Conservation (phyloP, 2,113 vertebrate species). For the Pangasianodon hypophthalmus region DNA sequence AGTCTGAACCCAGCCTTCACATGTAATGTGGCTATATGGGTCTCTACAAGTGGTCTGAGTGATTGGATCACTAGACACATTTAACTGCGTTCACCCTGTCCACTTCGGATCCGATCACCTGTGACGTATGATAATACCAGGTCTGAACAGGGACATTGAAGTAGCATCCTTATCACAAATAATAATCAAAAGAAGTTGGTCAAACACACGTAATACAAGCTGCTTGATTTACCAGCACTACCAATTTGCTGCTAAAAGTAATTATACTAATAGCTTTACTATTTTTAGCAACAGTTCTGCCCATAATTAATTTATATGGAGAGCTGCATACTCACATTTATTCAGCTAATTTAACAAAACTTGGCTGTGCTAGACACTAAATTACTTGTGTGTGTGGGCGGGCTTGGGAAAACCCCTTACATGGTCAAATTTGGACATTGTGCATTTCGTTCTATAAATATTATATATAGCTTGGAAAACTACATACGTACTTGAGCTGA, state of each 20-base stretch:
- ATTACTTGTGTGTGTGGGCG: background rate
- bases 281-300: background rate
- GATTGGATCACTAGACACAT: background rate
- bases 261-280: background rate
- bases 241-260: background rate
- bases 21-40: background rate
- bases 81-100: background rate
- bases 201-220: background rate
- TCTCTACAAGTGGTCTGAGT: background rate
- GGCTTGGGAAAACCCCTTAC: background rate
- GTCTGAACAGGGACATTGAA: background rate
- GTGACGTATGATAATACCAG: background rate
- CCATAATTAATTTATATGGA: background rate
- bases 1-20: background rate
- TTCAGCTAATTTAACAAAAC: background rate
- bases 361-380: too few species aligned
- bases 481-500: background rate
- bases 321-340: background rate
- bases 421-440: background rate
- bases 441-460: background rate
- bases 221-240: background rate
- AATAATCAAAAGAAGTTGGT: background rate
- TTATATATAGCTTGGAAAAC: background rate
- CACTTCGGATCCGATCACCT: background rate
- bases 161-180: background rate